Evolutionary conservation across 1,140 invertebrate genomes (phyloP), one percentile per base, ranked within the genome.

Genomic region (Pseudomyrmex flavicornis): DNA sequence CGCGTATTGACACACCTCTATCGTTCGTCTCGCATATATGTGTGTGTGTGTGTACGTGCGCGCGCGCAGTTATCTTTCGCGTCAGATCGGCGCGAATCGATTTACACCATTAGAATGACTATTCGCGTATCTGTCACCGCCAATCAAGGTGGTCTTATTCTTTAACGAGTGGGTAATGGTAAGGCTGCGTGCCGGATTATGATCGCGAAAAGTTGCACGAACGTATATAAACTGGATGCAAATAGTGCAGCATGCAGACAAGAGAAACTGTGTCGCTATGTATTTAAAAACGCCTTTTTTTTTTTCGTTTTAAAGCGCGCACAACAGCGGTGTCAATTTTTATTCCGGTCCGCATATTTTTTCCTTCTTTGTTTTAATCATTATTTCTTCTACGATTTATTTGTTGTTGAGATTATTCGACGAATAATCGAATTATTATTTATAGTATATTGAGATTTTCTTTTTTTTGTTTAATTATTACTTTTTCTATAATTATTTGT

Each of bases 1-100:
- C 68, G 73, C 68, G 73, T 72, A 59, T 59, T 72, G 85, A 72
- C 85, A 73, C 87, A 79, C 82, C 76, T 82, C 85, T 82, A 35
- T 35, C 35, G 35, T 44, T 26, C 59, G 54, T 66, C n/a, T 63
- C 73, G 9, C 9, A 65, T 35, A 69, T 15, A 44, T 50, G 61
- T 1, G 5, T 22, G n/a, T n/a, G 35, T 35, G 35, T 35, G 35
- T 7, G 35, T 2, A 0, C 62, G 1, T 10, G 20, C 56, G 9
- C 15, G 7, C 35, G 15, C n/a, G 54, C 46, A 69, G 17, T 79
- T 87, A 82, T 82, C 83, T 87, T 76, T 69, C 70, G 46, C 52
- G 59, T 72, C 65, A 74, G 69, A 72, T 86, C 63, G 62, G 48
- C 54, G 56, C 68, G 62, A 72, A 50, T 75, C 26, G 82, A 10